Evolutionary conservation across 2,113 vertebrate species (phyloP).

Genomic region (Origma solitaria): DNA sequence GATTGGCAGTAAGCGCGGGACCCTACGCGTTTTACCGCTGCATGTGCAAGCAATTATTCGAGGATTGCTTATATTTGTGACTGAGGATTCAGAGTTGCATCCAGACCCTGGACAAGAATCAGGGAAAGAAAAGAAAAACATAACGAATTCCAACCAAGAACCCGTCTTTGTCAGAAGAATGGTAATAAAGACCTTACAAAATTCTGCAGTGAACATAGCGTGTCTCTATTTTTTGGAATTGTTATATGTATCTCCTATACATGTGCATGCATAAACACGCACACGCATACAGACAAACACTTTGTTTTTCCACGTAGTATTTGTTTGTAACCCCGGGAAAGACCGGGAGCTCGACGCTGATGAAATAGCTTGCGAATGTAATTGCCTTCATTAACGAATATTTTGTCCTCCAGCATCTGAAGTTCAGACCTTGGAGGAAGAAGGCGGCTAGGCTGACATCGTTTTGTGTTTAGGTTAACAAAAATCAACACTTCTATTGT

Average conservation of each 20-base stretch:
- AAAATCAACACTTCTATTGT: constrained; percentile 56
- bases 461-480: constrained; percentile 39
- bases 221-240: not conserved
- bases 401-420: not conserved
- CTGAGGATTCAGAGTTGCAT: not conserved
- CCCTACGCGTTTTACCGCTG: not conserved
- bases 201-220: not conserved
- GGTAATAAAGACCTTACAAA: not conserved
- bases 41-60: constrained; percentile 59
- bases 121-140: not conserved
- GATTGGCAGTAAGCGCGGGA: not conserved
- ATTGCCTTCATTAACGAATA: not conserved
- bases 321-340: not conserved
- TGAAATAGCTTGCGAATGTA: not conserved
- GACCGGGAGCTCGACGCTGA: not conserved
- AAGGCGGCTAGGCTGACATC: not conserved
- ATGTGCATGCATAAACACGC: not conserved
- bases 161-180: not conserved
- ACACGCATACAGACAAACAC: no score
- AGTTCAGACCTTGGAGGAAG: not conserved
- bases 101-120: not conserved
- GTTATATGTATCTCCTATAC: not conserved
- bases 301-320: accelerated
- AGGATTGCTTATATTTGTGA: constrained; percentile 44
- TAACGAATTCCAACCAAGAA: not conserved